Evolutionary conservation across 2,113 vertebrate species (phyloP), one percentile per base, ranked within the genome.

Genomic region (Atrichornis clamosus): DNA sequence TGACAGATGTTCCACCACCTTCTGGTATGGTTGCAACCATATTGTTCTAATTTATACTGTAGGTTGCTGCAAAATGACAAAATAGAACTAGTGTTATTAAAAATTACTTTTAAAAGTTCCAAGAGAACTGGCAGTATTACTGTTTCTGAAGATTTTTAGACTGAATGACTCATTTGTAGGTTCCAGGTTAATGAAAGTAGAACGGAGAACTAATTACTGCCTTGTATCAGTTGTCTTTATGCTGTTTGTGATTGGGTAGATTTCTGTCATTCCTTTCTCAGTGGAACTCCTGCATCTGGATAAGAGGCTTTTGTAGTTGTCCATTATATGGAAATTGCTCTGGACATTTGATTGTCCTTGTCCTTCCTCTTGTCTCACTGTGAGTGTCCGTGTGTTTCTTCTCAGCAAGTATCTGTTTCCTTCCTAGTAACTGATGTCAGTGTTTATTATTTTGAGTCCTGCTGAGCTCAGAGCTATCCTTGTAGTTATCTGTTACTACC

Each of bases 1-100:
- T 99, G 28, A 99, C 98, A 27, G 99, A 99, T 95, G 98, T 98
- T 46, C 97, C 99, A 32, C 98, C 99, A 18, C 99, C 99, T 65
- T 68, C 98, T 97, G 99, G 99, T 99, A 97, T 39, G 26, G 35
- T 77, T 70, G 59, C 74, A 75, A n/a, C 15, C 8, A 3, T 13
- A 6, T 44, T 67, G 67, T 69, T 68, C 28, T 80, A 16, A 44
- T 72, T 67, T 44, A 7, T 52, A 11, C 12, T 75, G 12, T 62
- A 37, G 50, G 6, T 28, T 91, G 20, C 28, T 91, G 20, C 28
- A 84, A 83, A 84, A 50, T 64, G 22, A 49, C 55, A 93, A 81
- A 75, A 62, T 24, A 39, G 18, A 13, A 23, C 30, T 27, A 8
- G 8, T 32, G 37, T 60, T 28, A 59, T 42, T 64, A 9, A 76